Percentiles rank a stretch among this genome's conserved stretches.
phyloP scores from a whole-genome alignment of 2,888 invertebrate genomes.

The Sisyra terminalis region DNA sequence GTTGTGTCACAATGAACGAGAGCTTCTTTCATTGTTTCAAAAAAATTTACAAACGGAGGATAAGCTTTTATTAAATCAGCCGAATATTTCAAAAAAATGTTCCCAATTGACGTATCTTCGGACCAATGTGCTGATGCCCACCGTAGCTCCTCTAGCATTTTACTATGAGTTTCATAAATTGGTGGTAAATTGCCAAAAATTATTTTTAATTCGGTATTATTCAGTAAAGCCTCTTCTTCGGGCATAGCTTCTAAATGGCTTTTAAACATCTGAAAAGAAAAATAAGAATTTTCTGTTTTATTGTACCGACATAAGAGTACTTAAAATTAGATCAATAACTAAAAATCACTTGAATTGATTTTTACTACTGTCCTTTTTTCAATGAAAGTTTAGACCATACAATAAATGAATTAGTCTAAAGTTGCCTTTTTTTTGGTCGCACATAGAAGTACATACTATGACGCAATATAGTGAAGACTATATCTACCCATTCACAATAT shows the following conservation, averaged over 20 bases:
- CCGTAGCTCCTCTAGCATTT: slow-evolving; percentile 49
- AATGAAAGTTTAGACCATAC: too few species aligned
- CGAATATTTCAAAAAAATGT: slow-evolving; percentile 74
- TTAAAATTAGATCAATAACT: too few species aligned
- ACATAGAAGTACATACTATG: too few species aligned
- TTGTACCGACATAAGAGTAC: too few species aligned
- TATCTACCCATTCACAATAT: too few species aligned
- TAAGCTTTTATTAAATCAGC: slow-evolving; percentile 85
- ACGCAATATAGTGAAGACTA: too few species aligned
- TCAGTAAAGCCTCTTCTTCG: slow-evolving; percentile 65
- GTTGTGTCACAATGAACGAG: slow-evolving; percentile 77
- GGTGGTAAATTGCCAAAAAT: slow-evolving; percentile 93
- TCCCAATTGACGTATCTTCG: slow-evolving; percentile 48
- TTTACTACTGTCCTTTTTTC: too few species aligned
- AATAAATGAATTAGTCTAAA: too few species aligned
- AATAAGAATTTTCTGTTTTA: not conserved
- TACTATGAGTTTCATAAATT: slow-evolving; percentile 84
- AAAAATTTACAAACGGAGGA: slow-evolving; percentile 96
- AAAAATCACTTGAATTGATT: too few species aligned
- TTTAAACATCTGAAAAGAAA: slow-evolving; percentile 65
- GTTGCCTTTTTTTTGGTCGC: too few species aligned
- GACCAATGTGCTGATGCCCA: slow-evolving; percentile 63
- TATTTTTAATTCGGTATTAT: slow-evolving; percentile 82
- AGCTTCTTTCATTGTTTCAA: slow-evolving; percentile 92
- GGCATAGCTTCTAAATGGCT: slow-evolving; percentile 77